Evolutionary conservation across 2,888 invertebrate species (phyloP).

Genomic region (Petrophora chlorosata): DNA sequence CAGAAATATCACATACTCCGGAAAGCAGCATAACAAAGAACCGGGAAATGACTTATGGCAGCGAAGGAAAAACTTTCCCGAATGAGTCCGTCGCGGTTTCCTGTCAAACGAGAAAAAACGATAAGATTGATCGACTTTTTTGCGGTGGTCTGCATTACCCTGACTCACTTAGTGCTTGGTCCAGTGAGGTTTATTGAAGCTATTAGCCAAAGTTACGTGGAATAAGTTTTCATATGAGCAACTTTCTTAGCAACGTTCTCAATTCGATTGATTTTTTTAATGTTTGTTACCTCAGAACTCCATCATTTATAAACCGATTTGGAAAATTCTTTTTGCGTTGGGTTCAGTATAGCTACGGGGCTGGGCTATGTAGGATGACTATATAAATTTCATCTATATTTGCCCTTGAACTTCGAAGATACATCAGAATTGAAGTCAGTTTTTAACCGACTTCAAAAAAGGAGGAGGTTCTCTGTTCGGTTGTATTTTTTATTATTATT

Average conservation of each 20-base stretch:
- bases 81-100: conserved; percentile 28
- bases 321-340: no score
- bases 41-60: conserved; percentile 30
- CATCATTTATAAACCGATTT: no score
- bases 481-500: no score
- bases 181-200: background rate
- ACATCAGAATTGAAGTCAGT: no score
- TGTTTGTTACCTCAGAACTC: no score
- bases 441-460: no score
- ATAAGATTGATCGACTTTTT: conserved; percentile 33
- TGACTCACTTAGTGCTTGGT: background rate
- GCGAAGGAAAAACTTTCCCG: conserved; percentile 26
- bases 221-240: background rate
- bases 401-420: no score
- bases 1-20: conserved; percentile 7
- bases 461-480: no score
- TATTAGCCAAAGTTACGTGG: background rate
- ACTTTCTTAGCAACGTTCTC: background rate
- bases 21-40: conserved; percentile 22
- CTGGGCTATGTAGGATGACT: no score
- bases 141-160: conserved; percentile 6
- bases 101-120: conserved; percentile 33
- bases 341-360: no score
- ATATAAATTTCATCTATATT: no score
- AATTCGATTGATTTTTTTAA: background rate